Base-by-base conservation (phyloP, 2,113 vertebrate genomes). In the Dascyllus trimaculatus region DNA sequence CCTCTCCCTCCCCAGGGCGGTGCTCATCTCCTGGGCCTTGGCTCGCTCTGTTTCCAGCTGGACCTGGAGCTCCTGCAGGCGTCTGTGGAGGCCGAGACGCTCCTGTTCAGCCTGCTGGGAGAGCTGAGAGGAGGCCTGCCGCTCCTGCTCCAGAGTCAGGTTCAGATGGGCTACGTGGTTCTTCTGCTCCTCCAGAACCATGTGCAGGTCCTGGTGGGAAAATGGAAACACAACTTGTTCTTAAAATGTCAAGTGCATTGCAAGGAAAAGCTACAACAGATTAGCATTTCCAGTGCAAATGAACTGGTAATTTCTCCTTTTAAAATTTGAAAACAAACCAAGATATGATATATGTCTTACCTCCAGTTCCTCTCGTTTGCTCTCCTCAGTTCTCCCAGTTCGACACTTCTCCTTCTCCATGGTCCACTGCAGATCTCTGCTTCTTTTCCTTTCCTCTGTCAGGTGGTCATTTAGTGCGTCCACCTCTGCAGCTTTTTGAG, bases 351-450 rank as follows among this genome's bases (percentile, higher is more conserved):
- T 5, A 56, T 3, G 9, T 57, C 67, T 89, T 93, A 99, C 98
- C 96, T 99, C 98, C 35, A 98, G 86, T 53, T 97, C 94, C 88
- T 98, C 97, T 88, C 89, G 95, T 82, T 95, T 94, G 58, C 87
- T 93, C 72, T 96, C 96, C 75, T 96, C 92, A 1, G 5, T 94
- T 73, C 91, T 95, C 57, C 95, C 95, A 15, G 89, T 82, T 79
- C 91, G 95, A 80, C 96, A 94, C 73, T 89, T 96, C 79, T 97
- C 96, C 83, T 97, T 98, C 90, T 98, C 98, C 87, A 96, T 70
- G 38, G 94, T 88, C 97, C 97, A 99, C 62, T 97, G 97, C 6
- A 97, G 90, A 68, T 98, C 98, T 87, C 96, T 93, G 58, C 89
- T 94, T 40, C 89, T 96, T 78, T 93, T 97, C 89, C 96, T 96